Base-by-base conservation (phyloP, 2,888 invertebrate genomes). In the Hipparchia semele region DNA sequence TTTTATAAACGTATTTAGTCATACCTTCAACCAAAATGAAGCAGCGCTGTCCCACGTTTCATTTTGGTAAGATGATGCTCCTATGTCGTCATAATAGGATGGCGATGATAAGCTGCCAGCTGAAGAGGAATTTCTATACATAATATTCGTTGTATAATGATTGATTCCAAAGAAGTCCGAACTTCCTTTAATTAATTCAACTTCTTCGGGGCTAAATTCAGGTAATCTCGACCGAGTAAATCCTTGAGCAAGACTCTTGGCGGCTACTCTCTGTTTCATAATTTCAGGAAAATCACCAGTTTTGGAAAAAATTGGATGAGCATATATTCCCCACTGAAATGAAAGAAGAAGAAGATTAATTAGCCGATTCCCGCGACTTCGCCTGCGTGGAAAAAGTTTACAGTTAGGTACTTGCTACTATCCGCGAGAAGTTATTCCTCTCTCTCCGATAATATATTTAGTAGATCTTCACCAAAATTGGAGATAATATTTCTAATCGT, bases 81-180 rank as follows among this genome's bases (percentile, higher is more conserved):
- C 78, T 0, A 78, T 54, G 60, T 84, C 84, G 65, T 85, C 84
- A 8, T 74, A 75, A 46, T 75, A 80, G 3, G 84, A 86, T 5
- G 85, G 85, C n/a, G 75, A 64, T 0, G 73, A 62, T 23, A 80
- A 70, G 2, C 60, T 69, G 3, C 77, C 79, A 53, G 76, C 54
- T 0, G 80, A 79, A 23, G 82, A 82, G 8, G 81, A 83, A 68
- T 88, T 87, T 79, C 81, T 83, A 9, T 90, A 92, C 1, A 87
- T 88, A 65, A 95, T 79, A 73, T 82, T 82, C 6, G 95, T 88
- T 0, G 95, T 94, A 84, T 97, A 97, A 76, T 96, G 94, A 80
- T 97, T 97, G 6, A 97, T 84, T 9, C 96, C 96, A 74, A 97
- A 94, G 86, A 96, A 96, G 82, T 97, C 97, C 0, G 95, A 94